Conservation (phyloP, 2,797 vertebrate genomes). For the Gambelia wislizenii region DNA sequence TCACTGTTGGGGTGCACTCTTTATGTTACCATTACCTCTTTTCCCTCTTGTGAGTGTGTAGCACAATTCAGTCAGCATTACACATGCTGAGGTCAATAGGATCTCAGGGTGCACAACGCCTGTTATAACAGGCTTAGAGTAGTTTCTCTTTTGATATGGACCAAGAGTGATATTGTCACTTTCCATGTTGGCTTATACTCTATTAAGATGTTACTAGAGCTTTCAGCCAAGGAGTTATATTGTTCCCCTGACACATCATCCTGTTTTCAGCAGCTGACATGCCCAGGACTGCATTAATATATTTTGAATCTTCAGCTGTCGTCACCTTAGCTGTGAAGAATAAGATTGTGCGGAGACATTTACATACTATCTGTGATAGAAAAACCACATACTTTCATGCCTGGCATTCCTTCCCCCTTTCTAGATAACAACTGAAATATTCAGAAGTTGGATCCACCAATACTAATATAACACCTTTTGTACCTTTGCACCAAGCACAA, state of each 20-base stretch:
- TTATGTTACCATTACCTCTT: not conserved
- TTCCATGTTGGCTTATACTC: not conserved
- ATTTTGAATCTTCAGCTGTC: constrained; percentile 3
- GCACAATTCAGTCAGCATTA: not conserved
- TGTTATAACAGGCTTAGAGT: not conserved
- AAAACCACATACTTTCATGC: not conserved
- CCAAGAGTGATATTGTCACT: not conserved
- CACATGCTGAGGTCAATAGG: not conserved
- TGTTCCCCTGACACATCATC: not conserved
- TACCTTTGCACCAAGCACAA: not conserved
- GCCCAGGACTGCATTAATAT: constrained; percentile 1
- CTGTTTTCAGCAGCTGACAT: not conserved
- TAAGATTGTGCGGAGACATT: not conserved
- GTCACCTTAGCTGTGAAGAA: not conserved
- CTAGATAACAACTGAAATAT: too few relatives aligned
- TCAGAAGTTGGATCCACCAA: too few relatives aligned
- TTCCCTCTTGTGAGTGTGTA: not conserved
- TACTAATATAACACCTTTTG: not conserved
- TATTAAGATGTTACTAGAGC: not conserved
- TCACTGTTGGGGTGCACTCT: not conserved
- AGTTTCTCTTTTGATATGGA: not conserved
- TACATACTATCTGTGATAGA: not conserved
- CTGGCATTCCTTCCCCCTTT: not conserved
- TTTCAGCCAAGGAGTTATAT: not conserved
- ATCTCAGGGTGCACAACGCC: not conserved